Conservation (phyloP, 2,888 invertebrate species). For the Helobdella robusta region DNA sequence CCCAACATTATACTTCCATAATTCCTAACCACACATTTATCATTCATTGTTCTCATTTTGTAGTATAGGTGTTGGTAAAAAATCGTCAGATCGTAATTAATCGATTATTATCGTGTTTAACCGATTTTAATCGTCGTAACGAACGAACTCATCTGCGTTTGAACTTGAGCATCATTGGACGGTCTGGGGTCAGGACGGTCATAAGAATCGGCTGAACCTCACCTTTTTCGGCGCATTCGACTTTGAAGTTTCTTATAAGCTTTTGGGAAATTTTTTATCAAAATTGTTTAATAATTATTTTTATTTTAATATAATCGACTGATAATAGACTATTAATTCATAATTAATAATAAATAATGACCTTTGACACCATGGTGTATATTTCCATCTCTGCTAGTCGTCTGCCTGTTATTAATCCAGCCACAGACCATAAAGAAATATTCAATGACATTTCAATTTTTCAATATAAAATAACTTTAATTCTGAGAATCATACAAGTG, state of each 20-base stretch:
- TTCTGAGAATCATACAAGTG: no score
- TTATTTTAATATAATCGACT: neutral
- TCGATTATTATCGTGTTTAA: constrained; percentile 11
- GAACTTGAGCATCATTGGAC: constrained; percentile 40
- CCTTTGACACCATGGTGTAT: constrained; percentile 51
- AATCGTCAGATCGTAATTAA: neutral
- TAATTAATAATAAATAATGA: constrained; percentile 34
- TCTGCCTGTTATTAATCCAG: constrained; percentile 44
- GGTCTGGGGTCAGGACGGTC: constrained; percentile 53
- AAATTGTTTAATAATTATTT: neutral
- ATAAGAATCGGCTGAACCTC: constrained; percentile 51
- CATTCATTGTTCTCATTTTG: no score
- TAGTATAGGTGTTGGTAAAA: no score
- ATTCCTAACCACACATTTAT: no score
- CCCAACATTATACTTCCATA: no score
- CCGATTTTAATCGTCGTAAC: no score
- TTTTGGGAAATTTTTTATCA: constrained; percentile 4
- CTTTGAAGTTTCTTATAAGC: constrained; percentile 48
- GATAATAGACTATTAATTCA: neutral
- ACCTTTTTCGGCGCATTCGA: constrained; percentile 46
- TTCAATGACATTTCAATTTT: neutral
- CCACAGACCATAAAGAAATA: constrained; percentile 16
- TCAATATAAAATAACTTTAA: no score
- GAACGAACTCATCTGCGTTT: no score
- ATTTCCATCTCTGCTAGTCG: constrained; percentile 56